phyloP scores from a whole-genome alignment of 2,113 vertebrate genomes.

The Propithecus coquereli region DNA sequence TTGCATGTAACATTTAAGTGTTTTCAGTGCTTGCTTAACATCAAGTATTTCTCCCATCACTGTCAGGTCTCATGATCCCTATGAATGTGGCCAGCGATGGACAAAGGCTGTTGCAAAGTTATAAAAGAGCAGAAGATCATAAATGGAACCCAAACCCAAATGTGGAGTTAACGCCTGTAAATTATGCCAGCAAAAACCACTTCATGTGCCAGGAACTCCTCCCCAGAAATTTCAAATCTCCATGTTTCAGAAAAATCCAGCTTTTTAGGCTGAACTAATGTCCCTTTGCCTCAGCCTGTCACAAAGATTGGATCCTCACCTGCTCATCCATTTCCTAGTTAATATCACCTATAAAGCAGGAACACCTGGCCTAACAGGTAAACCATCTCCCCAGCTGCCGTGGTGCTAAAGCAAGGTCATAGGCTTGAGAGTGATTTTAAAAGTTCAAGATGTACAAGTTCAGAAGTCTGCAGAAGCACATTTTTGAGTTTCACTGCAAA shows the following conservation, averaged over 20 bases:
- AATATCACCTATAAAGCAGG: neutral
- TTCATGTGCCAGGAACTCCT: neutral
- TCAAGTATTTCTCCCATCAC: neutral
- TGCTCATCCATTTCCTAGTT: neutral
- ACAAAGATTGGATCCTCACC: no score
- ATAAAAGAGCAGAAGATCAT: neutral
- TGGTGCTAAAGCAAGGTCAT: neutral
- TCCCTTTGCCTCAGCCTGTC: neutral
- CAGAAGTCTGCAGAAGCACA: conserved; percentile 2
- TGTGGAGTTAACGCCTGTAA: neutral
- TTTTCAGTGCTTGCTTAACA: neutral
- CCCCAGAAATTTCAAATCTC: neutral
- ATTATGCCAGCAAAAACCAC: neutral
- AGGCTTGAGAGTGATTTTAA: neutral
- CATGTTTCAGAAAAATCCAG: neutral
- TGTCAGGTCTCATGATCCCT: neutral
- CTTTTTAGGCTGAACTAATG: accelerated
- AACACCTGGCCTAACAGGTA: neutral
- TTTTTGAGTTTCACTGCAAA: neutral
- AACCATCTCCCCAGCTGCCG: neutral
- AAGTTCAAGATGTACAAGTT: neutral
- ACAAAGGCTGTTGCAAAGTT: neutral
- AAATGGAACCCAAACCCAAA: neutral
- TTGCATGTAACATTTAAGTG: neutral
- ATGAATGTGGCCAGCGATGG: neutral